Conservation (phyloP, 2,888 invertebrate genomes). For the Lydus trimaculatus region DNA sequence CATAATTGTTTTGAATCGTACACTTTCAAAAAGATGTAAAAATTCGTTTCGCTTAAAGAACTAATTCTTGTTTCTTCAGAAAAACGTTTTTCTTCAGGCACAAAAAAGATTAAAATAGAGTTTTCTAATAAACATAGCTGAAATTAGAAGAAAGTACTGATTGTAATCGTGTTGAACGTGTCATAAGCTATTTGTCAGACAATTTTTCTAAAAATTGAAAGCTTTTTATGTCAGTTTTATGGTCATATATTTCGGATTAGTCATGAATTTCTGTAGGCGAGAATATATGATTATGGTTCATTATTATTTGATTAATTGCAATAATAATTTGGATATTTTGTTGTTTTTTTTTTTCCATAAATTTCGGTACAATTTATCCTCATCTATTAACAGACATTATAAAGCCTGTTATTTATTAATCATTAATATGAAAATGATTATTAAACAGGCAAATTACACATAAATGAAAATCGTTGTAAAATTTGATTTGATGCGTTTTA, state of each 20-base stretch:
- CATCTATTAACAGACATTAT: background rate
- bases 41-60: no score
- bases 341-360: background rate
- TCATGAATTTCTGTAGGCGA: conserved; percentile 8
- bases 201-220: background rate
- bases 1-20: no score
- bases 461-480: background rate
- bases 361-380: background rate
- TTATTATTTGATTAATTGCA: background rate
- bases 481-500: background rate
- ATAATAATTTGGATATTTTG: background rate
- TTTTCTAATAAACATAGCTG: no score
- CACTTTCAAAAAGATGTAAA: no score
- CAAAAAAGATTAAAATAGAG: no score
- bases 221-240: background rate
- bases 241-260: background rate
- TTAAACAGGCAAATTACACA: conserved; percentile 1
- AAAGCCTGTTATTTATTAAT: background rate
- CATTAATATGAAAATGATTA: background rate
- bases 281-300: background rate
- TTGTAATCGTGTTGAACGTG: background rate
- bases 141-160: no score
- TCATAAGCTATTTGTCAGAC: background rate
- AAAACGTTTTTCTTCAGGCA: no score
- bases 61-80: no score